Evolutionary conservation across 2,888 invertebrate species (phyloP).

Genomic region (Melolontha melolontha): DNA sequence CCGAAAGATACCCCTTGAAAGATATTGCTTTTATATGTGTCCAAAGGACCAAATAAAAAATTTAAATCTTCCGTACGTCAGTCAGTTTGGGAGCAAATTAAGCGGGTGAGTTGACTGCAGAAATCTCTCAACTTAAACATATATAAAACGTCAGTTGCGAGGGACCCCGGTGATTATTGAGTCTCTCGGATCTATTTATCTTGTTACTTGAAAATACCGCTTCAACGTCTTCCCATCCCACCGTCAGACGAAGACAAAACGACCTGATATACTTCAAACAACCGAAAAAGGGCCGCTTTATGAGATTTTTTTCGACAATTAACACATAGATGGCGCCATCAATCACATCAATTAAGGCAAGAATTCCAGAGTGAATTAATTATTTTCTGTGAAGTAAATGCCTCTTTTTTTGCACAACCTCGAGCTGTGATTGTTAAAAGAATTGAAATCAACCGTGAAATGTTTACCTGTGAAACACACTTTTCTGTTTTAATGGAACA

Average conservation of each 20-base stretch:
- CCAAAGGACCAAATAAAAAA: slow-evolving; percentile 50
- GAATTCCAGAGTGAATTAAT: slow-evolving; percentile 31
- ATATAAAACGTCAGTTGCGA: slow-evolving; percentile 45
- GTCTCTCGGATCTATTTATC: slow-evolving; percentile 49
- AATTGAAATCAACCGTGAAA: slow-evolving; percentile 16
- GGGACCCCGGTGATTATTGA: slow-evolving; percentile 48
- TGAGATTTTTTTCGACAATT: slow-evolving; percentile 32
- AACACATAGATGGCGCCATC: slow-evolving; percentile 36
- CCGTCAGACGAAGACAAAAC: slow-evolving; percentile 43
- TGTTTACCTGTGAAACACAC: slow-evolving; percentile 23
- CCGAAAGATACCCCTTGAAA: slow-evolving; percentile 48
- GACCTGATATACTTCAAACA: slow-evolving; percentile 41
- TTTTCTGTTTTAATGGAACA: slow-evolving; percentile 24
- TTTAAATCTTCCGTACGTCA: slow-evolving; percentile 50
- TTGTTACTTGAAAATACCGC: slow-evolving; percentile 44
- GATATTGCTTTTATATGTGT: slow-evolving; percentile 51
- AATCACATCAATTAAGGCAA: slow-evolving; percentile 39
- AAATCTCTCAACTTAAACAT: slow-evolving; percentile 46
- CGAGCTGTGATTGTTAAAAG: slow-evolving; percentile 15
- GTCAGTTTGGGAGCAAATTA: slow-evolving; percentile 50
- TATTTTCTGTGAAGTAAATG: slow-evolving; percentile 21
- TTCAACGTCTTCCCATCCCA: slow-evolving; percentile 15
- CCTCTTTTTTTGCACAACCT: slow-evolving; percentile 12
- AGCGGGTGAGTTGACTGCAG: slow-evolving; percentile 47
- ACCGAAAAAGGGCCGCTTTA: slow-evolving; percentile 39